Conservation (phyloP, 2,113 vertebrate genomes). For the Phocoena sinus region DNA sequence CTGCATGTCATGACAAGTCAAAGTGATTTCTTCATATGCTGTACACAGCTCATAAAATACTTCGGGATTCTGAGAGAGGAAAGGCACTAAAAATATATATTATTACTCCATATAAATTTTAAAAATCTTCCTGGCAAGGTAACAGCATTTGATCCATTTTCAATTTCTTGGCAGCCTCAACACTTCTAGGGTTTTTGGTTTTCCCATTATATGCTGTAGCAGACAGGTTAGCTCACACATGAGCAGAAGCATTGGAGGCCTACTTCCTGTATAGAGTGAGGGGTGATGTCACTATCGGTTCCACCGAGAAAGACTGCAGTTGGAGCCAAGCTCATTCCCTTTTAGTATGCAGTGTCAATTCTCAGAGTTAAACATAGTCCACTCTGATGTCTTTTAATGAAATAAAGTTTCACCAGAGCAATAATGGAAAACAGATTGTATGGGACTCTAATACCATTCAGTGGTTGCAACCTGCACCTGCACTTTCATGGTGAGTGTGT, state of each 20-base stretch:
- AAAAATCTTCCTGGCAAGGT: constrained; percentile 27
- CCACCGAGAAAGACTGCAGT: neutral
- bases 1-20: too few relatives aligned
- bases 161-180: constrained; percentile 29
- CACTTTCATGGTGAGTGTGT: neutral
- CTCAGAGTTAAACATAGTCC: constrained; percentile 51
- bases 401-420: constrained; percentile 56
- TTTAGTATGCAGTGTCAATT: constrained; percentile 31
- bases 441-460: neutral
- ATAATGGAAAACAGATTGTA: constrained; percentile 52
- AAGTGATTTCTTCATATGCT: neutral
- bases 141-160: constrained; percentile 50
- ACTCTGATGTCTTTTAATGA: constrained; percentile 37
- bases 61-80: neutral
- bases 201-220: neutral
- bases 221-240: neutral
- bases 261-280: neutral
- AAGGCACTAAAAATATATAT: neutral
- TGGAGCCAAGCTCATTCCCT: constrained; percentile 54
- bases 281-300: neutral
- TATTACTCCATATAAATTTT: constrained; percentile 21
- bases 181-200: neutral
- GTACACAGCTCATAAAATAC: neutral
- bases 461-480: constrained; percentile 18
- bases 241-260: neutral